Conservation (phyloP, 1,140 invertebrate species). For the Drosophila athabasca region DNA sequence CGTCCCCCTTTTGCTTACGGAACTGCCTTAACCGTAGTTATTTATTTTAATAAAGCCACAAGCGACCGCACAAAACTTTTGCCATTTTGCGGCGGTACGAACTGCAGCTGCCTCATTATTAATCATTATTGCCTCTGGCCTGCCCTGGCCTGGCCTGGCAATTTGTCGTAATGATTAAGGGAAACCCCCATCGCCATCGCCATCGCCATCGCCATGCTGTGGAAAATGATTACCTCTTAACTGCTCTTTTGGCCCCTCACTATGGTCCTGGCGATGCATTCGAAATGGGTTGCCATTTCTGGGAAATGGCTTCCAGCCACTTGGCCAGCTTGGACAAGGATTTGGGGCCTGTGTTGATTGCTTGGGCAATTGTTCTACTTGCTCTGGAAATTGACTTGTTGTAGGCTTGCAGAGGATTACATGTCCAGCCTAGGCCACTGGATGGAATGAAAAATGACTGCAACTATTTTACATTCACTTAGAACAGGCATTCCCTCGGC, state of each 20-base stretch:
- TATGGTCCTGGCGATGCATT: slow-evolving; percentile 51
- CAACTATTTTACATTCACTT: slow-evolving; percentile 17
- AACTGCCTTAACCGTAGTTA: slow-evolving; percentile 44
- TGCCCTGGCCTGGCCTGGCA: slow-evolving; percentile 24
- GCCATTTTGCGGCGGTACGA: slow-evolving; percentile 35
- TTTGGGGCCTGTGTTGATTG: slow-evolving; percentile 42
- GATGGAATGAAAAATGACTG: slow-evolving; percentile 39
- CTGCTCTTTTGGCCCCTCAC: slow-evolving; percentile 20
- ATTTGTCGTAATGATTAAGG: slow-evolving; percentile 55
- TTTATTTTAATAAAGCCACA: slow-evolving; percentile 55
- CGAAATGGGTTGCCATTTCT: slow-evolving; percentile 42
- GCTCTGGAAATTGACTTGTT: slow-evolving; percentile 52
- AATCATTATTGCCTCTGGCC: slow-evolving; percentile 45
- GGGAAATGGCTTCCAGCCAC: slow-evolving; percentile 16
- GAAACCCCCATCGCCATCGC: background rate
- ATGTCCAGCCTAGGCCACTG: background rate
- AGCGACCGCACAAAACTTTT: slow-evolving; percentile 39
- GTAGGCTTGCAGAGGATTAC: slow-evolving; percentile 40
- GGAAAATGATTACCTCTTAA: slow-evolving; percentile 48
- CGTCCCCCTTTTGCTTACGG: background rate
- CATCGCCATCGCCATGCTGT: background rate
- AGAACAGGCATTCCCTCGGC: no score
- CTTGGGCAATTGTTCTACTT: slow-evolving; percentile 38
- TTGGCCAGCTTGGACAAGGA: slow-evolving; percentile 14
- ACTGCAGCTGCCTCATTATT: slow-evolving; percentile 54